Conservation (phyloP, 2,113 vertebrate genomes). For the Pongo abelii region DNA sequence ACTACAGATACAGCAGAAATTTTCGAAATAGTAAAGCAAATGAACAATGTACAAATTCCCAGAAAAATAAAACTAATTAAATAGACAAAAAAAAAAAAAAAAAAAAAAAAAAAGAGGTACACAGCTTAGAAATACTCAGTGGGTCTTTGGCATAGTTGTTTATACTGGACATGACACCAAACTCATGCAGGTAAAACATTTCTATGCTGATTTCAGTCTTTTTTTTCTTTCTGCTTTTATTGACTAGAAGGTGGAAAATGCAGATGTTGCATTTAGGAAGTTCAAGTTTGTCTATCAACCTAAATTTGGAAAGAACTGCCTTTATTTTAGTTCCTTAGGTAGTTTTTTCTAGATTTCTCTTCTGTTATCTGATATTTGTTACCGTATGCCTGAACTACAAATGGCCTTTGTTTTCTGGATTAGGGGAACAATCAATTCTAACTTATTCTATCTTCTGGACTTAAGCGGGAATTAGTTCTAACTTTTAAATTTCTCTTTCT, state of each 20-base stretch:
- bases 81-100: no score
- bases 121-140: slow-evolving; percentile 97
- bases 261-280: not conserved
- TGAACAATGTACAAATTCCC: no score
- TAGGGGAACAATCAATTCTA: not conserved
- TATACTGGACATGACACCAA: slow-evolving; percentile 99
- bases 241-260: not conserved
- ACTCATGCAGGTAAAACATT: slow-evolving; percentile 95
- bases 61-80: no score
- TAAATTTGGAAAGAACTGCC: not conserved
- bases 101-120: no score
- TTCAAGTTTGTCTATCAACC: not conserved
- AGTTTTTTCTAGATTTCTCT: not conserved
- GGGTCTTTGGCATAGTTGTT: slow-evolving; percentile 95
- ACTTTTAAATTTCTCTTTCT: not conserved
- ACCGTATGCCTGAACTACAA: not conserved
- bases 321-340: not conserved
- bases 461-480: not conserved
- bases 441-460: not conserved
- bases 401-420: not conserved
- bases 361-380: not conserved
- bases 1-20: no score
- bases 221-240: not conserved
- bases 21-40: no score
- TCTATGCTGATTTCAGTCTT: not conserved